These are phyloP conservation scores for Gortyna flavago DNA, from an alignment of 2,888 invertebrate species.

Conservation along the genomic window DNA sequence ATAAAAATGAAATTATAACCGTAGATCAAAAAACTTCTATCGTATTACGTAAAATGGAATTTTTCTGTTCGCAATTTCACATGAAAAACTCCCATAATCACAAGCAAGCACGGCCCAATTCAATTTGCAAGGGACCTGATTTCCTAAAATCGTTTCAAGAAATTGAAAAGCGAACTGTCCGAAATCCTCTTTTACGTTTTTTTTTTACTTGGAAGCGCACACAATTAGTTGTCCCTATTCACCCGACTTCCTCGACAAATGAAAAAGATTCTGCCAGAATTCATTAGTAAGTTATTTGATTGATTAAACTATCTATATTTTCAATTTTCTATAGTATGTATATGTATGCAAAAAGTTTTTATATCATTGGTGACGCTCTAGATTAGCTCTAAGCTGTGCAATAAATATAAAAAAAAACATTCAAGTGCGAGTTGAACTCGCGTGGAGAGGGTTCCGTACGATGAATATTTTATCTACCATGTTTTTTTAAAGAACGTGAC, in stretches of 20 bases:
- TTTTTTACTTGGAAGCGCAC: constrained; percentile 55
- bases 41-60: constrained; percentile 17
- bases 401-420: too few species aligned
- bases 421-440: too few species aligned
- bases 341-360: not conserved
- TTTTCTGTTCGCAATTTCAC: constrained; percentile 36
- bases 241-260: constrained; percentile 47
- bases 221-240: constrained; percentile 71
- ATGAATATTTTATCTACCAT: too few species aligned
- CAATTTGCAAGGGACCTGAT: constrained; percentile 58
- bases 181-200: constrained; percentile 60
- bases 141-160: constrained; percentile 55
- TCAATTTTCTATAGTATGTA: not conserved
- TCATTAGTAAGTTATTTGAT: not conserved
- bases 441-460: too few species aligned
- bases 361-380: not conserved
- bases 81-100: constrained; percentile 47
- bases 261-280: constrained; percentile 29
- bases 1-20: not conserved
- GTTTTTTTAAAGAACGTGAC: too few species aligned
- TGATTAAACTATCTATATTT: not conserved
- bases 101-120: constrained; percentile 49
- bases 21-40: constrained; percentile 5
- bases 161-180: constrained; percentile 59
- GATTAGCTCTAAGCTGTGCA: too few species aligned